phyloP scores from a whole-genome alignment of 2,797 vertebrate genomes.

The Smutsia gigantea region DNA sequence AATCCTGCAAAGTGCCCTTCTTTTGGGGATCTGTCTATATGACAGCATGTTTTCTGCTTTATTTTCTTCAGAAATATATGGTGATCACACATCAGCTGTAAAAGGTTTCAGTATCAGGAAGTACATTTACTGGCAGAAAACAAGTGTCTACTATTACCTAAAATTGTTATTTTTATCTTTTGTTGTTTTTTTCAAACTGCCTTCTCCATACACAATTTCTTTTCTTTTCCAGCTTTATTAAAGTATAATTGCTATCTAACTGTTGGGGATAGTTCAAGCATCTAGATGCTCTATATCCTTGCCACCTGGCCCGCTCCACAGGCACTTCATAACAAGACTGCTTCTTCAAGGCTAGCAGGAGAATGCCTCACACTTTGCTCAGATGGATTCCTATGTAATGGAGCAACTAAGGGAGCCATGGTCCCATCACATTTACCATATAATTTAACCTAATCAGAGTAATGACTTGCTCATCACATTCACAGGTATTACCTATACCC shows the following conservation, averaged over 20 bases:
- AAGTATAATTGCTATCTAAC: neutral
- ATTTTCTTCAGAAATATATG: neutral
- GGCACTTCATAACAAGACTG: neutral
- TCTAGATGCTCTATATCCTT: neutral
- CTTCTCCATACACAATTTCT: neutral
- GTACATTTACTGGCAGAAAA: neutral
- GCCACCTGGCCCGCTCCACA: neutral
- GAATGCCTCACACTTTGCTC: neutral
- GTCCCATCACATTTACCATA: neutral
- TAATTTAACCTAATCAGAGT: neutral
- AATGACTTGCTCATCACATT: neutral
- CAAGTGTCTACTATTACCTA: neutral
- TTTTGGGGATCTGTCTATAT: neutral
- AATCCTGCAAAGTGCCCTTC: neutral
- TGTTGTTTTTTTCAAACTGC: neutral
- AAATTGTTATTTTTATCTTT: neutral
- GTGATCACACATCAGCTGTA: neutral
- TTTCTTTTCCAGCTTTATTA: neutral
- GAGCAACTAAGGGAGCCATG: neutral
- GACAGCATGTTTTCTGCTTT: neutral
- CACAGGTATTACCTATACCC: neutral
- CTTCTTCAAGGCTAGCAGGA: neutral
- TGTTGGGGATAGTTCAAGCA: neutral
- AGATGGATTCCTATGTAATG: neutral
- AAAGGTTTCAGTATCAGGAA: neutral